These are phyloP conservation scores for Scolanthus callimorphus DNA, from an alignment of 92 coral and sea anemone genomes.

Conservation along the genomic window DNA sequence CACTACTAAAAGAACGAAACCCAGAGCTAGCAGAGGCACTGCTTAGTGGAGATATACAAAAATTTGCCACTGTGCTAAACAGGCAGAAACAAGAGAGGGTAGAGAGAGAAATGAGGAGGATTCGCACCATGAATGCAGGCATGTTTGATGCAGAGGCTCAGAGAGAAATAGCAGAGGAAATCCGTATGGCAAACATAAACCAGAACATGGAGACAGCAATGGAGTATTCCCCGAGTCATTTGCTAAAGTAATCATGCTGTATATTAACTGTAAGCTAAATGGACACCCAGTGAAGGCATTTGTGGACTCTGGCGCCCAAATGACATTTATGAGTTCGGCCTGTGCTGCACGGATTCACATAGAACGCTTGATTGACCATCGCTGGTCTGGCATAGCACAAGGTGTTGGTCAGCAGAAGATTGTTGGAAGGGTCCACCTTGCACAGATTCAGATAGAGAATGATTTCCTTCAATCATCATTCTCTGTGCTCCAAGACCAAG, in stretches of 20 bases:
- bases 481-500: slow-evolving; percentile 91
- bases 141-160: slow-evolving; percentile 92
- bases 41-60: slow-evolving; percentile 67
- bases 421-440: slow-evolving; percentile 94
- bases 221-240: slow-evolving; percentile 93
- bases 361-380: slow-evolving; percentile 88
- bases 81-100: slow-evolving; percentile 80
- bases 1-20: slow-evolving; percentile 83
- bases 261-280: slow-evolving; percentile 85
- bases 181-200: slow-evolving; percentile 84
- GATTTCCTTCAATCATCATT: slow-evolving; percentile 93
- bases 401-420: slow-evolving; percentile 98
- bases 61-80: slow-evolving; percentile 60
- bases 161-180: slow-evolving; percentile 92
- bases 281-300: slow-evolving; percentile 97
- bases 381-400: slow-evolving; percentile 94
- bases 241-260: slow-evolving; percentile 90
- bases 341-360: slow-evolving; percentile 92
- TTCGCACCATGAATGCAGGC: slow-evolving; percentile 91
- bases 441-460: slow-evolving; percentile 92
- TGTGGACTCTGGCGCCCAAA: slow-evolving; percentile 98
- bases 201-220: slow-evolving; percentile 97
- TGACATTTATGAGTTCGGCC: slow-evolving; percentile 98
- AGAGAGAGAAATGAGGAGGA: slow-evolving; percentile 77
- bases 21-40: slow-evolving; percentile 91